Base-by-base conservation (phyloP, 2,888 invertebrate genomes). In the Drosophila longiperda region DNA sequence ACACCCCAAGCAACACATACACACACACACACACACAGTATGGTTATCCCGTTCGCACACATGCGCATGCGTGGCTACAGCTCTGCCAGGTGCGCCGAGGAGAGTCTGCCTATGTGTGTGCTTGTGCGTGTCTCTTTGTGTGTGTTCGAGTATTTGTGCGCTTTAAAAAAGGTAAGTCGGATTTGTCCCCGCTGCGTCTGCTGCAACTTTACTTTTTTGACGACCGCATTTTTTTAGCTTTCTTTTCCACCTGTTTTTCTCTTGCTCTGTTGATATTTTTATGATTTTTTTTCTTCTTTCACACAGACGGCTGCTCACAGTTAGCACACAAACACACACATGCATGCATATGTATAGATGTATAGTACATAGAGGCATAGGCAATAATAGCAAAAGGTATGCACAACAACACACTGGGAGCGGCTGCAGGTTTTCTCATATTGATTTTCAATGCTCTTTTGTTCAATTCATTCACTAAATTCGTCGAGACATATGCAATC, bases 201-300 rank as follows among this genome's bases (percentile, higher is more conserved):
- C 70, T 87, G 84, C 89, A 86, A 84, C 86, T 87, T 89, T 78
- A 73, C 74, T 90, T 90, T 45, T 90, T 90, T 87, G 87, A 87
- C 88, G 87, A 87, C 87, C 87, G 87, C 87, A 87, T 87, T 87
- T 87, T 85, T 85, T 87, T 78, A 90, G 90, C 87, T 90, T 90
- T 87, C 90, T 87, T 87, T 87, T 87, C 90, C 87, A 90, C 87
- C 87, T 87, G 87, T 90, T 89, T 90, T 90, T 63, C 75, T 78
- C 73, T 75, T 63, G 71, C 73, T 78, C 82, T 84, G 85, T 87
- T 90, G 78, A 89, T 90, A 88, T 88, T 90, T 87, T 87, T 85
- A 85, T 83, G 77, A 75, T 71, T 69, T 79, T 77, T 86, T 69
- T 68, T 79, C 73, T 80, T 86, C 71, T 73, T 68, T 69, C 68